Percentiles rank a stretch among this genome's conserved stretches.
phyloP scores from a whole-genome alignment of 2,888 invertebrate genomes.

The Unio pictorum region DNA sequence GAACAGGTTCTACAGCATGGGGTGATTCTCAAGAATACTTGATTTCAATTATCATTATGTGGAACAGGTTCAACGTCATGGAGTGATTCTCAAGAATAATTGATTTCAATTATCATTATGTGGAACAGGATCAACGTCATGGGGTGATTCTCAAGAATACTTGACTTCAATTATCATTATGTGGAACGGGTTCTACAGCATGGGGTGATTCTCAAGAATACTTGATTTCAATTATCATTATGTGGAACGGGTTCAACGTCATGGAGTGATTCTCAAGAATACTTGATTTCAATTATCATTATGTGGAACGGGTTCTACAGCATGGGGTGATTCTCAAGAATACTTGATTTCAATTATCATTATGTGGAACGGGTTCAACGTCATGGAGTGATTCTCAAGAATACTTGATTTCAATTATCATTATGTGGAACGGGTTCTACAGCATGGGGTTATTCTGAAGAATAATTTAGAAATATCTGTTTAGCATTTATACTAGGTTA shows the following conservation, averaged over 20 bases:
- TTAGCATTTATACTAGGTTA: too few species aligned
- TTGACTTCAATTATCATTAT: conserved; percentile 74
- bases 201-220: conserved; percentile 11
- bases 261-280: conserved; percentile 14
- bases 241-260: conserved; percentile 30
- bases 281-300: too few species aligned
- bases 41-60: conserved; percentile 1
- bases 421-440: conserved; percentile 26
- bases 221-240: conserved; percentile 62
- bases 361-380: conserved; percentile 67
- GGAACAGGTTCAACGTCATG: conserved; percentile 32
- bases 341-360: too few species aligned
- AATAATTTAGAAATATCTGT: too few species aligned
- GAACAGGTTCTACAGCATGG: conserved; percentile 31
- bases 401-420: too few species aligned
- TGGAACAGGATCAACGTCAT: conserved; percentile 33
- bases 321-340: conserved; percentile 14
- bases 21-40: conserved; percentile 7
- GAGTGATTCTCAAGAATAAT: conserved; percentile 8
- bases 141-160: conserved; percentile 13
- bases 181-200: conserved; percentile 32
- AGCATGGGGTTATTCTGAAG: conserved; percentile 21
- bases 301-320: conserved; percentile 68
- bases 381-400: conserved; percentile 15
- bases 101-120: conserved; percentile 62